Evolutionary conservation across 2,888 invertebrate genomes (phyloP).

Genomic region (Saturnia japonica): DNA sequence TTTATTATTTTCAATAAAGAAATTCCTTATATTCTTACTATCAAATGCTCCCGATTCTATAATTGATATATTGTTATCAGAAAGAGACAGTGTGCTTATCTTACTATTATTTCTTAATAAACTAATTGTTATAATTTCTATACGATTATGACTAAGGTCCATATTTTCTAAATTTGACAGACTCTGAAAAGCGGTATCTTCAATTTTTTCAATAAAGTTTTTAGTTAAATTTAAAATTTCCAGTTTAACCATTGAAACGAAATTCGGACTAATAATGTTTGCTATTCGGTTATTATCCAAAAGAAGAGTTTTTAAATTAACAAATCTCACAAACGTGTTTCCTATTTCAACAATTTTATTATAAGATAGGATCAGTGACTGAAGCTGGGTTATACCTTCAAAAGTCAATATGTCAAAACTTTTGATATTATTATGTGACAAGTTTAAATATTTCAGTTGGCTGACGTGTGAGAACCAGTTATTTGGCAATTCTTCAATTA

Average conservation of each 20-base stretch:
- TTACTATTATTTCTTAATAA: conserved; percentile 20
- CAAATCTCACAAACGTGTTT: conserved; percentile 26
- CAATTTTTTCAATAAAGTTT: conserved; percentile 25
- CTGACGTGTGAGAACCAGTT: conserved; percentile 24
- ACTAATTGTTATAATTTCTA: conserved; percentile 16
- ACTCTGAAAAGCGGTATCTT: conserved; percentile 23
- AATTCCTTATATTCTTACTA: conserved; percentile 18
- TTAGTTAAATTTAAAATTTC: conserved; percentile 26
- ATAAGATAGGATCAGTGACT: conserved; percentile 25
- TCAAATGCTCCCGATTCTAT: conserved; percentile 23
- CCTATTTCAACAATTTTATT: conserved; percentile 25
- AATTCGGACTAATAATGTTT: conserved; percentile 23
- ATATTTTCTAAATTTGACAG: conserved; percentile 18
- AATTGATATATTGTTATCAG: conserved; percentile 20
- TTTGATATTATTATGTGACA: conserved; percentile 29
- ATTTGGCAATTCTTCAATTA: conserved; percentile 26
- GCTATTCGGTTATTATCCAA: conserved; percentile 27
- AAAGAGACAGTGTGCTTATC: conserved; percentile 17
- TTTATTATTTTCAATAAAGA: conserved; percentile 22
- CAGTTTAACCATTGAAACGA: conserved; percentile 26
- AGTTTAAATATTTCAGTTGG: conserved; percentile 27
- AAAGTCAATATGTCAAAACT: conserved; percentile 27
- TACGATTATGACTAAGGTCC: conserved; percentile 24
- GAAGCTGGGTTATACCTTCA: conserved; percentile 26
- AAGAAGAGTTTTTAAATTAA: conserved; percentile 24